Base-by-base conservation (phyloP, 92 coral and sea anemone genomes). In the Pocillopora grandis region DNA sequence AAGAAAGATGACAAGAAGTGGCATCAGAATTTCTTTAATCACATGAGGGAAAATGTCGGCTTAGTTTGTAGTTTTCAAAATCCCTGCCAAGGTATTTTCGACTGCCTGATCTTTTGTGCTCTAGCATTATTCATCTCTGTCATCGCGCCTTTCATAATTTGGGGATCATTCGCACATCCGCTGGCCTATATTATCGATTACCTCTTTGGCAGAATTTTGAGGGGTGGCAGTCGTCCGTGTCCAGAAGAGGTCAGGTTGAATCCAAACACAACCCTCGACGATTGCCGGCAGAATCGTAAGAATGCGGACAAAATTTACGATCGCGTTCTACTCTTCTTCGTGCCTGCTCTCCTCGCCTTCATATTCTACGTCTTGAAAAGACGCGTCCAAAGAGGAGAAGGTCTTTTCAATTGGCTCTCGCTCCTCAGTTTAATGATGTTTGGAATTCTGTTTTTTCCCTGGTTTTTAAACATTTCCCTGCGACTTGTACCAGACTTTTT, bases 401-500 rank as follows among this genome's bases (percentile, higher is more conserved):
- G 68, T 23, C 20, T 65, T 15, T 35, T 57, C 21, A 62, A 64
- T 57, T 57, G 76, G 19, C 12, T 72, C 16, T 60, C 48, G 23
- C 20, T 27, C 16, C 10, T 63, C 58, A 1, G 80, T 52, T 52
- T 76, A 3, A 19, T 36, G 12, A 12, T 70, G 3, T 76, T 84
- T 52, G 87, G 66, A 23, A 48, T 84, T 10, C 37, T 77, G 21
- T 76, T 84, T 84, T 19, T 74, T 16, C 87, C 87, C 10, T 84
- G 87, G 87, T 84, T 76, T 58, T 65, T 84, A 60, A 18, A 84
- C 15, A 73, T 61, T 49, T 84, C 48, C 27, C 66, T 84, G 14
- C 66, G 57, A 14, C 13, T 49, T 17, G 14, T 61, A 48, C 78
- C 81, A 20, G 20, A 11, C 21, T 19, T 48, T 49, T n/a, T 78